Evolutionary conservation across 2,113 vertebrate genomes (phyloP).

Genomic region (Hemiscyllium ocellatum): DNA sequence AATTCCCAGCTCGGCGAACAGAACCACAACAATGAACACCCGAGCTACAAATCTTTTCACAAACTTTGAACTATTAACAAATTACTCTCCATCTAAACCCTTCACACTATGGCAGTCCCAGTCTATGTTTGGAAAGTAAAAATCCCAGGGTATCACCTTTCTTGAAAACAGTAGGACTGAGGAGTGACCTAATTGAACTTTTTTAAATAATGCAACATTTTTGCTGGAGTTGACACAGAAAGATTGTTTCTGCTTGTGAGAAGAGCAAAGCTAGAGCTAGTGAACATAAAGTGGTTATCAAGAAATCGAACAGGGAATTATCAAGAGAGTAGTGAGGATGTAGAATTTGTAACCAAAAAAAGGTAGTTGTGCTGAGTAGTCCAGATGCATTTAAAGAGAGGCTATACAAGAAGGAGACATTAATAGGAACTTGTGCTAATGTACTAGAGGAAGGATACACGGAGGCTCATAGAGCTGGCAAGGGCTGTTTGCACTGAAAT

Average conservation of each 20-base stretch:
- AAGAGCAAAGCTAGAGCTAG: background rate
- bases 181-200: background rate
- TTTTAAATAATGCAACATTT: background rate
- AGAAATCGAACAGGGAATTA: background rate
- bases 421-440: background rate
- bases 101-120: no score
- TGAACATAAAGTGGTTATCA: background rate
- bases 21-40: no score
- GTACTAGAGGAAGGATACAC: background rate
- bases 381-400: background rate
- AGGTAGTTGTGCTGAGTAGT: background rate
- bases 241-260: background rate
- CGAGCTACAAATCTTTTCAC: no score
- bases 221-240: background rate
- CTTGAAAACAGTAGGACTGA: background rate
- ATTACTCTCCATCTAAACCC: no score
- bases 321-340: background rate
- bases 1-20: no score
- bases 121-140: no score
- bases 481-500: background rate
- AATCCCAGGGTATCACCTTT: background rate
- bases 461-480: background rate
- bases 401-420: background rate
- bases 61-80: no score
- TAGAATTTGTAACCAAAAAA: background rate